Evolutionary conservation across 2,113 vertebrate species (phyloP).

Genomic region (Ctenodactylus gundi): DNA sequence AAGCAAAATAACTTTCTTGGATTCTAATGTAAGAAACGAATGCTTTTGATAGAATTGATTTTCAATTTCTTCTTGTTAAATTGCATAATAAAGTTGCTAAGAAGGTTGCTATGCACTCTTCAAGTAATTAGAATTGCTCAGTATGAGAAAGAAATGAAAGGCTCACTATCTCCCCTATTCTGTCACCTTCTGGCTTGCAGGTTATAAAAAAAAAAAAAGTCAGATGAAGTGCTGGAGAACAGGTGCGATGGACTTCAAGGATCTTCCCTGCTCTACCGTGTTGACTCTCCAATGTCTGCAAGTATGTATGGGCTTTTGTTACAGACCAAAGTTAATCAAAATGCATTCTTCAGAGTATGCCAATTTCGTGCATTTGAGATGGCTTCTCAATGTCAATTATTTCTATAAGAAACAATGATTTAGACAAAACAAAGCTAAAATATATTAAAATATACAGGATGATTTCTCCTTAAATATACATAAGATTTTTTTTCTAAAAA

Average conservation of each 20-base stretch:
- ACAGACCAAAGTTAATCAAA: not conserved
- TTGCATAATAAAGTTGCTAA: not conserved
- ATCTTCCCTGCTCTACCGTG: not conserved
- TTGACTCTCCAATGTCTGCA: not conserved
- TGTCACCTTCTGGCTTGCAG: rapidly evolving
- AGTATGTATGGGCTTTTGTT: not conserved
- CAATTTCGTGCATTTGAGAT: not conserved
- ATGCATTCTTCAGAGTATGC: not conserved
- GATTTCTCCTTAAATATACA: not conserved
- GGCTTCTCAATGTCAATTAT: not conserved
- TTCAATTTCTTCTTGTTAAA: not conserved
- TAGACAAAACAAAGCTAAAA: not conserved
- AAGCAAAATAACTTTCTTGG: not conserved
- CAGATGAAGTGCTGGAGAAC: rapidly evolving
- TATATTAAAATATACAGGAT: not conserved
- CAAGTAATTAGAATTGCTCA: not conserved
- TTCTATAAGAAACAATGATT: not conserved
- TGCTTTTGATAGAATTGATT: not conserved
- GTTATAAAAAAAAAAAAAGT: not conserved
- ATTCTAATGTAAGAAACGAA: not conserved
- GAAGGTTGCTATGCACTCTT: not conserved
- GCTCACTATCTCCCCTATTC: rapidly evolving
- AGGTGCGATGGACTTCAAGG: rapidly evolving
- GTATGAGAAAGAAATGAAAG: not conserved
- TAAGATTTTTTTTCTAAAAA: too few species aligned